A percentile compares a stretch with the other conserved stretches of the same genome.
These are phyloP conservation scores for Heliconius melpomene DNA, from an alignment of 1,140 invertebrate genomes.

Conservation along the genomic window DNA sequence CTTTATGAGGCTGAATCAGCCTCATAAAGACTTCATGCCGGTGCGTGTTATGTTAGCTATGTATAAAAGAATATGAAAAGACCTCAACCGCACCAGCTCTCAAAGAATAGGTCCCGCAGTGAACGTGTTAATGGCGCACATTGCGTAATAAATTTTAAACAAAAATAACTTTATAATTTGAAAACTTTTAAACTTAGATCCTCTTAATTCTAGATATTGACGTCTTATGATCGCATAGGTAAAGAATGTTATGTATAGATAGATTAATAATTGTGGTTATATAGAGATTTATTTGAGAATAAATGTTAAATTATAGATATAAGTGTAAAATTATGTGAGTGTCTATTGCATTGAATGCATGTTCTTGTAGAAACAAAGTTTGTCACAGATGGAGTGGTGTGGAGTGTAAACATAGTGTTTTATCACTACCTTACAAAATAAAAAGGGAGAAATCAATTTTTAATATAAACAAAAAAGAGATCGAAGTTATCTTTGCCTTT, in stretches of 20 bases:
- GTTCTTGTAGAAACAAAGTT: conserved; percentile 43
- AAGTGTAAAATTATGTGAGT: conserved; percentile 50
- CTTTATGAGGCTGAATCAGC: no score
- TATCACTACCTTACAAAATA: not conserved
- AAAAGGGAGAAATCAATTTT: not conserved
- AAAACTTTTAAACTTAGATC: conserved; percentile 39
- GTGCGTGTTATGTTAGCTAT: no score
- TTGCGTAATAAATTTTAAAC: conserved; percentile 54
- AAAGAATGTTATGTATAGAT: conserved; percentile 67
- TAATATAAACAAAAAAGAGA: not conserved
- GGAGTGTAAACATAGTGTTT: not conserved
- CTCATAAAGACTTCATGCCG: no score
- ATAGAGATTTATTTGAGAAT: conserved; percentile 64
- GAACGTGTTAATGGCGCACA: conserved; percentile 17
- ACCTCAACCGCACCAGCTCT: no score
- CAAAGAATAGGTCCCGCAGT: no score
- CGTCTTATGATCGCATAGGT: conserved; percentile 71
- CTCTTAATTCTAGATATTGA: conserved; percentile 45
- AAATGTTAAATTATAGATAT: conserved; percentile 60
- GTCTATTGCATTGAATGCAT: conserved; percentile 65
- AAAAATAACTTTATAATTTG: conserved; percentile 48
- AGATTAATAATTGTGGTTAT: conserved; percentile 71
- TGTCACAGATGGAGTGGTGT: conserved; percentile 26
- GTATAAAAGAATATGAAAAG: no score
- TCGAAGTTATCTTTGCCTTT: not conserved